A percentile compares a stretch with the other conserved stretches of the same genome.
Evolutionary conservation across 1,140 invertebrate genomes (phyloP).

Genomic region (Drosophila aff.): DNA sequence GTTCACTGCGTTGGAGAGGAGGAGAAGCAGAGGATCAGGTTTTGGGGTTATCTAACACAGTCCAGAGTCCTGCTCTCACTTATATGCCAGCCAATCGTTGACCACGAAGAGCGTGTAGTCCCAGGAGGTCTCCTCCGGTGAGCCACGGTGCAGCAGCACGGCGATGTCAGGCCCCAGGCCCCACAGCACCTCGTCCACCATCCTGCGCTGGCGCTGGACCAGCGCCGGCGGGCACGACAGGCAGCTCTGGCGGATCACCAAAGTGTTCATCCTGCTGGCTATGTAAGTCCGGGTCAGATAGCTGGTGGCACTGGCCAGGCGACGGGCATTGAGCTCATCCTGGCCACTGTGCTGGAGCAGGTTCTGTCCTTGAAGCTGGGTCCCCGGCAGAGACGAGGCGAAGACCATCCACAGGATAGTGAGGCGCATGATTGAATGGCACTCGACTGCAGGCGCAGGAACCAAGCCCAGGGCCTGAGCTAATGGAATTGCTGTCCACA

Average conservation of each 20-base stretch:
- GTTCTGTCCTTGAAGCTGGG: background rate
- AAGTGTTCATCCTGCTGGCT: constrained; percentile 54
- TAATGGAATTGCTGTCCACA: constrained; percentile 29
- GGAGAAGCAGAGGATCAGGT: background rate
- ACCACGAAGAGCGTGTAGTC: constrained; percentile 66
- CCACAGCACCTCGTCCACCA: constrained; percentile 47
- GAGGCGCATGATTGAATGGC: constrained; percentile 29
- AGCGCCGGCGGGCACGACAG: constrained; percentile 5
- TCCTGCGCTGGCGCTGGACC: constrained; percentile 20
- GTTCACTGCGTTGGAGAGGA: background rate
- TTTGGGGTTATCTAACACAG: too few species aligned
- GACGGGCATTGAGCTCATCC: constrained; percentile 25
- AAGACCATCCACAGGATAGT: constrained; percentile 19
- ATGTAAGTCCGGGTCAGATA: constrained; percentile 42
- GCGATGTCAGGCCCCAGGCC: constrained; percentile 20
- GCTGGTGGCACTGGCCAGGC: constrained; percentile 36
- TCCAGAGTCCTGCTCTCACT: constrained; percentile 27
- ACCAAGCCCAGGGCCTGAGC: background rate
- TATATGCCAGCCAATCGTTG: constrained; percentile 31
- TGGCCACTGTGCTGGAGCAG: background rate
- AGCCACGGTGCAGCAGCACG: constrained; percentile 29
- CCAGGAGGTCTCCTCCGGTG: constrained; percentile 11
- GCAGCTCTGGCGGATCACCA: constrained; percentile 48
- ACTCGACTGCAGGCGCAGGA: background rate
- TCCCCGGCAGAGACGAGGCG: background rate